phyloP scores from a whole-genome alignment of 2,888 invertebrate species.

The Meliscaeva auricollis region DNA sequence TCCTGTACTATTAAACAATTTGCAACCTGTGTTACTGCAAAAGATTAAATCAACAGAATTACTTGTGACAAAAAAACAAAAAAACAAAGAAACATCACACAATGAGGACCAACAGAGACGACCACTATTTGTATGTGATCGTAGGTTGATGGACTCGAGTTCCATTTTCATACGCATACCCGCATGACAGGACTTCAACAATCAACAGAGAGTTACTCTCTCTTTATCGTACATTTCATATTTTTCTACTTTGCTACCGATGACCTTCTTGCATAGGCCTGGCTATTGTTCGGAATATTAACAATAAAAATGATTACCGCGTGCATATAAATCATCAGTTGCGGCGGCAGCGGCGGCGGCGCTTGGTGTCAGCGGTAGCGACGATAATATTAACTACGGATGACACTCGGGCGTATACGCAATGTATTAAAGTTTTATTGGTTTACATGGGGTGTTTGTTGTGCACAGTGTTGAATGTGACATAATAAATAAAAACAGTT shows the following conservation, averaged over 20 bases:
- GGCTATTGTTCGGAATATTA: conserved; percentile 38
- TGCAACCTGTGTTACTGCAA: conserved; percentile 37
- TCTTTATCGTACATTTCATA: not conserved
- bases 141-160: conserved; percentile 19
- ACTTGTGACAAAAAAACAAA: conserved; percentile 26
- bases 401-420: conserved; percentile 61
- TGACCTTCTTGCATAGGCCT: not conserved
- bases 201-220: conserved; percentile 36
- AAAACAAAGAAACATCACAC: conserved; percentile 44
- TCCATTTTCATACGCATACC: not conserved
- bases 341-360: not conserved
- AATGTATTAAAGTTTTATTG: conserved; percentile 66
- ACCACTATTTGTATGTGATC: conserved; percentile 8
- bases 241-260: not conserved
- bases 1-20: conserved; percentile 1
- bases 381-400: conserved; percentile 66
- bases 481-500: conserved; percentile 59
- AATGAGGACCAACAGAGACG: conserved; percentile 19
- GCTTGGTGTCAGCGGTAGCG: not conserved
- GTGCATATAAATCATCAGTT: conserved; percentile 62
- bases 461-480: conserved; percentile 61
- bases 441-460: conserved; percentile 46
- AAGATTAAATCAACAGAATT: conserved; percentile 59
- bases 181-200: conserved; percentile 3
- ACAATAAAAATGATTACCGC: conserved; percentile 70